phyloP scores from a whole-genome alignment of 2,797 vertebrate genomes.

The Poliocrania exsul region DNA sequence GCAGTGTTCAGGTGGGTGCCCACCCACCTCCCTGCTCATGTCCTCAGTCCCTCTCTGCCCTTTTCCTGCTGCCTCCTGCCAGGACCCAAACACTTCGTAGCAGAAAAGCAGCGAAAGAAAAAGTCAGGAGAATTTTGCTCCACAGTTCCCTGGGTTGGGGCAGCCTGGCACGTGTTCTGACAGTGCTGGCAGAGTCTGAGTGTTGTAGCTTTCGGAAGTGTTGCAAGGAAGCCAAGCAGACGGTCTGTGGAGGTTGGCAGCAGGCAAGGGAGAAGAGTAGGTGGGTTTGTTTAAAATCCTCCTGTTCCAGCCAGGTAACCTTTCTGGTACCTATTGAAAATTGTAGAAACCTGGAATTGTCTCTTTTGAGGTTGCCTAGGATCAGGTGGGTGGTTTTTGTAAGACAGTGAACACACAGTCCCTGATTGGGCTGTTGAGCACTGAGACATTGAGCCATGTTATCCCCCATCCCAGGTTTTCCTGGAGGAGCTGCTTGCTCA shows the following conservation, averaged over 20 bases:
- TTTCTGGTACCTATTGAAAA: conserved; percentile 81
- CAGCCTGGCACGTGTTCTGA: not conserved
- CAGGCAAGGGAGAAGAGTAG: conserved; percentile 52
- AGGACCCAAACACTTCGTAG: not conserved
- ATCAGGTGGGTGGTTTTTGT: conserved; percentile 73
- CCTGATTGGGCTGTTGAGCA: conserved; percentile 70
- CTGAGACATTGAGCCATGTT: conserved; percentile 22
- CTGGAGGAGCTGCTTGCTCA: conserved; percentile 30
- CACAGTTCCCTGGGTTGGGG: not conserved
- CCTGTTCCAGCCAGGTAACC: conserved; percentile 80
- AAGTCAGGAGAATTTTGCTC: not conserved
- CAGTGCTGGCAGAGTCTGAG: not conserved
- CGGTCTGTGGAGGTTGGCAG: conserved; percentile 27
- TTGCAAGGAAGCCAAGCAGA: not conserved
- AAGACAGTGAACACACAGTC: conserved; percentile 70
- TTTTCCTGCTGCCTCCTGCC: not conserved
- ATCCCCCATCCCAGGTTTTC: not conserved
- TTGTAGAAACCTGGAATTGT: conserved; percentile 80
- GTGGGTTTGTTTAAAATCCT: conserved; percentile 80
- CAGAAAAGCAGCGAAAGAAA: not conserved
- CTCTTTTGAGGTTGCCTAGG: conserved; percentile 75
- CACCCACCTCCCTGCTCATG: not conserved
- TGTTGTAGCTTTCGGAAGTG: not conserved
- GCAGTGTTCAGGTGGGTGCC: too few relatives aligned
- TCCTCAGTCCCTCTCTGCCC: not conserved